Evolutionary conservation across 2,113 vertebrate species (phyloP).

Genomic region (Anarrhichthys ocellatus): DNA sequence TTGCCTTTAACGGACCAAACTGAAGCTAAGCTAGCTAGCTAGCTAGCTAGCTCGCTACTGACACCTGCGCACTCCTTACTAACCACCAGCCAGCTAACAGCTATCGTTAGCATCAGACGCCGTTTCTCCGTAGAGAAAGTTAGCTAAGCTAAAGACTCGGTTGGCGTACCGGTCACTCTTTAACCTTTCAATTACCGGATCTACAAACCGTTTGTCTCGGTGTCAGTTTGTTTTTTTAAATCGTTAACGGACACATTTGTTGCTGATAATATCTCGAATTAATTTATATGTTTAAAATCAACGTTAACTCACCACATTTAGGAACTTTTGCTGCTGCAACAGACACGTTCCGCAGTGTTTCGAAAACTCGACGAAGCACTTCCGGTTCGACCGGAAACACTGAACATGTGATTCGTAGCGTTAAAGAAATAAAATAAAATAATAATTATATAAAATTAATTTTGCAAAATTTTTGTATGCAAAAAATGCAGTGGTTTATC

Average conservation of each 20-base stretch:
- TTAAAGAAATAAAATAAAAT: neutral
- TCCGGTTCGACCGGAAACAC: conserved; percentile 51
- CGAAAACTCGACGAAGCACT: neutral
- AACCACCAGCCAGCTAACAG: no score
- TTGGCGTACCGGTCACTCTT: neutral
- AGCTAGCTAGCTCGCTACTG: neutral
- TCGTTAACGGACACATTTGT: neutral
- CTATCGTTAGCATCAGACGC: conserved; percentile 15
- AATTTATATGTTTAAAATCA: neutral
- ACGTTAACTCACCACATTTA: conserved; percentile 52
- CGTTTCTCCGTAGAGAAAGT: neutral
- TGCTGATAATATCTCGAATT: fast-evolving
- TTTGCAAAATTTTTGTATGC: neutral
- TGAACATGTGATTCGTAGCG: neutral
- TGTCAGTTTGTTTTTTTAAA: fast-evolving
- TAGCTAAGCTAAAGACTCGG: neutral
- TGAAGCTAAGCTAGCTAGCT: neutral
- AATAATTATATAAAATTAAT: neutral
- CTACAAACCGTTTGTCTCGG: neutral
- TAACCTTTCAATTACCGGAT: neutral
- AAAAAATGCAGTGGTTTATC: neutral
- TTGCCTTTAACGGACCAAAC: no score
- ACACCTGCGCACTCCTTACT: neutral
- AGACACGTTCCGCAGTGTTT: neutral
- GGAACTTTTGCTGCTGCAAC: conserved; percentile 6